Evolutionary conservation across 2,113 vertebrate species (phyloP).

Genomic region (Hemiscyllium ocellatum): DNA sequence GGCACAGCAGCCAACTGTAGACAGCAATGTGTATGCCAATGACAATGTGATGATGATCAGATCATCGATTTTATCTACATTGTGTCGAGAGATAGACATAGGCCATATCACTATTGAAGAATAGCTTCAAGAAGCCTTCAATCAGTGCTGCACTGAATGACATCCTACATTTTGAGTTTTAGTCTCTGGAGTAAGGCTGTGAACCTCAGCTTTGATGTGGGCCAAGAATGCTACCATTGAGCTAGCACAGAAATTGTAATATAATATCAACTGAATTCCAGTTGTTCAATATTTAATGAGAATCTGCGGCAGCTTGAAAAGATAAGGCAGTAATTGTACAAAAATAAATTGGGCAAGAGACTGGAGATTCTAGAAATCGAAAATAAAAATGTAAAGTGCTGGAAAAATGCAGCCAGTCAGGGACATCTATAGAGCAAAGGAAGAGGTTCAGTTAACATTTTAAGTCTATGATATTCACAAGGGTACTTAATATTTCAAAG

Average conservation of each 20-base stretch:
- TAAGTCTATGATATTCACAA: not conserved
- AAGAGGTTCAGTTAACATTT: not conserved
- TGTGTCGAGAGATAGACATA: not conserved
- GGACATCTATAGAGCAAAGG: not conserved
- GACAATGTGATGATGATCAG: not conserved
- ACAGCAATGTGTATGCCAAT: not conserved
- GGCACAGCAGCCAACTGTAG: not conserved
- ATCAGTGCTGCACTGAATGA: not conserved
- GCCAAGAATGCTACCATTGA: no score
- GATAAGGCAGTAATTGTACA: not conserved
- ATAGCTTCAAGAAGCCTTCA: not conserved
- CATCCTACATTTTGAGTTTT: not conserved
- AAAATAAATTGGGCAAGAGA: not conserved
- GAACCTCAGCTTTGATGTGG: not conserved
- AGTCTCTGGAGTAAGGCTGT: not conserved
- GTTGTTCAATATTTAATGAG: not conserved
- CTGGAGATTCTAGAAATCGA: not conserved
- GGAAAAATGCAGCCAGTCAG: not conserved
- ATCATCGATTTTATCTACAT: not conserved
- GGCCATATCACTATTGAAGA: not conserved
- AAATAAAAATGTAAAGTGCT: not conserved
- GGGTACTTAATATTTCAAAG: not conserved
- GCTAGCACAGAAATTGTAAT: not conserved
- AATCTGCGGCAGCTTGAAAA: not conserved
- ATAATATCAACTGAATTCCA: not conserved